These are phyloP conservation scores for Pterophyllum scalare DNA, from an alignment of 2,113 vertebrate species.

Conservation along the genomic window DNA sequence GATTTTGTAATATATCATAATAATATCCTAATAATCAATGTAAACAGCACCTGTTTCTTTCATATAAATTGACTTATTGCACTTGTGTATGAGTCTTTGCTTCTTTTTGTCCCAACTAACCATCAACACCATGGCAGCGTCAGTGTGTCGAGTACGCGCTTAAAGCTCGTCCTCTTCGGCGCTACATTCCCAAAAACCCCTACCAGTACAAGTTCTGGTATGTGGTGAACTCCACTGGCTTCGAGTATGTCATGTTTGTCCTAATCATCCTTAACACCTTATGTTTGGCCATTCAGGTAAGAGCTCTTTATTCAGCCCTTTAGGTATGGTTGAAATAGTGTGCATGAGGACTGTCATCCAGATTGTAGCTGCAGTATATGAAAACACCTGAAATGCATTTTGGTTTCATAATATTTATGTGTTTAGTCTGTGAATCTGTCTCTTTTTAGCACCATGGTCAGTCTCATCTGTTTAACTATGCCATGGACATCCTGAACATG, in stretches of 20 bases:
- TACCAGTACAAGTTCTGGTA: conserved; percentile 99
- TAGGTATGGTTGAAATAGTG: background rate
- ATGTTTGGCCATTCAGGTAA: conserved; percentile 98
- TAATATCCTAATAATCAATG: background rate
- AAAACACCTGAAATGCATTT: fast-evolving
- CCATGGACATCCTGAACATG: conserved; percentile 99
- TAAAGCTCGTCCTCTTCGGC: conserved; percentile 93
- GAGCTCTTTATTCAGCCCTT: conserved; percentile 29
- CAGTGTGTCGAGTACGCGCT: conserved; percentile 99
- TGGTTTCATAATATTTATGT: background rate
- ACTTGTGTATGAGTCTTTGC: background rate
- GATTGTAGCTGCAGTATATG: background rate
- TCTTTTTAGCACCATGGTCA: conserved; percentile 92
- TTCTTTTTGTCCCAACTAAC: conserved; percentile 3
- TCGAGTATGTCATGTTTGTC: conserved; percentile 99
- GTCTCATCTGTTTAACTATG: conserved; percentile 93
- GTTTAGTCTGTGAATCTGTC: background rate
- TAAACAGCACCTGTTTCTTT: background rate
- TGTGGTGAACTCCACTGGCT: conserved; percentile 98
- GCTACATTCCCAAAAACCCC: conserved; percentile 98
- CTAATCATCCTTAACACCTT: conserved; percentile 99
- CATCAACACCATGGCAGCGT: conserved; percentile 79
- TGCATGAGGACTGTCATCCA: background rate
- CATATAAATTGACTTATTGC: too few species aligned
- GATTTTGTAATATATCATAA: background rate